Evolutionary conservation across 2,113 vertebrate genomes (phyloP).

Genomic region (Peromyscus californicus): DNA sequence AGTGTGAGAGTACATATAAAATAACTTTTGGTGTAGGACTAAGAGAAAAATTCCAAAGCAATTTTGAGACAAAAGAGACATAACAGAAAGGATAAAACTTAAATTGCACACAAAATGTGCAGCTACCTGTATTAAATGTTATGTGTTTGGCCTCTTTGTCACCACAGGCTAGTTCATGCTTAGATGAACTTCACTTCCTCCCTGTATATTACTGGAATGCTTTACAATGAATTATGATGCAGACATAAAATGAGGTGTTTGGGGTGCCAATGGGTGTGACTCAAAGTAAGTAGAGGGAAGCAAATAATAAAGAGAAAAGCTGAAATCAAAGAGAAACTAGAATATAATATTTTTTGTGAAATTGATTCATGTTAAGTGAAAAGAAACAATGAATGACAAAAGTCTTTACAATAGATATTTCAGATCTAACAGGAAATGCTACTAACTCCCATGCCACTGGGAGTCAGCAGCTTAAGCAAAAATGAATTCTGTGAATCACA

Average conservation of each 20-base stretch:
- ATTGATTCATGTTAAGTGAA: not conserved
- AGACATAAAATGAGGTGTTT: not conserved
- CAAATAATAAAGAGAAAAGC: not conserved
- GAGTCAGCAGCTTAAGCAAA: not conserved
- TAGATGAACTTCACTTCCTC: not conserved
- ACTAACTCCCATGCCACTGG: not conserved
- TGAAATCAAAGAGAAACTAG: not conserved
- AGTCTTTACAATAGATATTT: not conserved
- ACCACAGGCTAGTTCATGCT: accelerated
- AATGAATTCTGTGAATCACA: not conserved
- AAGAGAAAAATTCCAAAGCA: not conserved
- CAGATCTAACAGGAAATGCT: not conserved
- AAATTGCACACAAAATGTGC: accelerated
- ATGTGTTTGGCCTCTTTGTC: not conserved
- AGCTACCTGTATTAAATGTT: not conserved
- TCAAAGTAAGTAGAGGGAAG: not conserved
- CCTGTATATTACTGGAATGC: not conserved
- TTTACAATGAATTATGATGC: not conserved
- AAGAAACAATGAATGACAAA: not conserved
- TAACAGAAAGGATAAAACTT: not conserved
- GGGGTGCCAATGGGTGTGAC: not conserved
- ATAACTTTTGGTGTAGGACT: not conserved
- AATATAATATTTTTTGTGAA: not conserved
- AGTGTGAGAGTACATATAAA: not conserved
- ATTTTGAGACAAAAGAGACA: not conserved